Evolutionary conservation across 2,797 vertebrate species (phyloP).

Genomic region (Hypotaenidia philippensis): DNA sequence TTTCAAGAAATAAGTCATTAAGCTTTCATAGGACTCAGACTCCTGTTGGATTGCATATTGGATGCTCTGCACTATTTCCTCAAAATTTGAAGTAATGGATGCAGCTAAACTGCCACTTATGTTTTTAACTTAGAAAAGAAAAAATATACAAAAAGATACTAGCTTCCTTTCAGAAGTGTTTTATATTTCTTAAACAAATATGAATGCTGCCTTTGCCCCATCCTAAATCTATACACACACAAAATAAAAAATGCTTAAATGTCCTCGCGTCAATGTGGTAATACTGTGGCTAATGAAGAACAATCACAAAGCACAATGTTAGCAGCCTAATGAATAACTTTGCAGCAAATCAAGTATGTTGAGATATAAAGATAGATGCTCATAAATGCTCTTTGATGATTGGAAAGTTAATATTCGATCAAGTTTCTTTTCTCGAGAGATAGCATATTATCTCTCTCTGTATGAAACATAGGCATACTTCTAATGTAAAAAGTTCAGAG

Average conservation of each 20-base stretch:
- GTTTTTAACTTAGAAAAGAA: not conserved
- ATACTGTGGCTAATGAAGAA: conserved; percentile 23
- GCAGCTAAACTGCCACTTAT: not conserved
- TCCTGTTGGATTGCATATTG: not conserved
- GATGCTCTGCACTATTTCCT: not conserved
- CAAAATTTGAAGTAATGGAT: not conserved
- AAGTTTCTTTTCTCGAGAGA: conserved; percentile 8
- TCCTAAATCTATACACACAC: not conserved
- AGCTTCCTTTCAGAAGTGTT: not conserved
- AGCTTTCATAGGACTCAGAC: not conserved
- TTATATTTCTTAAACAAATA: conserved; percentile 9
- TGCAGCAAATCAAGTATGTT: conserved; percentile 9
- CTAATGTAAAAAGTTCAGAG: not conserved
- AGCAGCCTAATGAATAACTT: conserved; percentile 26
- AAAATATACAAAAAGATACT: not conserved
- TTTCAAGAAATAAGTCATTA: conserved; percentile 63
- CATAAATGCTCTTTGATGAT: conserved; percentile 17
- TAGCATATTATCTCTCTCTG: not conserved
- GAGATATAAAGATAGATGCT: conserved; percentile 23
- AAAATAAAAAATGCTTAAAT: not conserved
- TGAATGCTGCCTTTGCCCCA: rapidly evolving
- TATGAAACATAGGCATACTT: not conserved
- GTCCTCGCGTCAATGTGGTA: not conserved
- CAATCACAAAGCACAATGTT: conserved; percentile 15
- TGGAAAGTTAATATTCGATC: conserved; percentile 32